phyloP scores from a whole-genome alignment of 1,140 invertebrate genomes.

The Polypedilum vanderplanki region DNA sequence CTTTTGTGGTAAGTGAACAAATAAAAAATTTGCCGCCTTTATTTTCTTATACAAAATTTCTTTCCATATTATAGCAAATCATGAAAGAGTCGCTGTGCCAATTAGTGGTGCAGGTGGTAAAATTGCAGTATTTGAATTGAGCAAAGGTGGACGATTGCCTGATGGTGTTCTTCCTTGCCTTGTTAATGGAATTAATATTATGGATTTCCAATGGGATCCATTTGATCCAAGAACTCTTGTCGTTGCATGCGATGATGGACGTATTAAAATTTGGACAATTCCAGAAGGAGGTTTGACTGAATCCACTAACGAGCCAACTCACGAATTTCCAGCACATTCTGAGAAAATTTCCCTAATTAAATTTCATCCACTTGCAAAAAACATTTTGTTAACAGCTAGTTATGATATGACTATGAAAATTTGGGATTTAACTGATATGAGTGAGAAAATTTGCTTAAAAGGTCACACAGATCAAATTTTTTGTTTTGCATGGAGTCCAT shows the following conservation, averaged over 20 bases:
- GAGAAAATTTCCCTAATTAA: conserved; percentile 89
- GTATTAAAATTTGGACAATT: conserved; percentile 78
- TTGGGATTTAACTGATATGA: conserved; percentile 61
- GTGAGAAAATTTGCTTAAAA: conserved; percentile 40
- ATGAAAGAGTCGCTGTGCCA: conserved; percentile 75
- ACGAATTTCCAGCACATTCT: conserved; percentile 67
- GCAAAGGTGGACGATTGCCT: conserved; percentile 65
- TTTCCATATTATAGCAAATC: conserved; percentile 57
- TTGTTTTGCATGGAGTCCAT: conserved; percentile 83
- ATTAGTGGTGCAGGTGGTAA: conserved; percentile 82
- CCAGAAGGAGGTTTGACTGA: conserved; percentile 51
- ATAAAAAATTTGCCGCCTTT: not conserved
- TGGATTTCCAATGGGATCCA: conserved; percentile 92
- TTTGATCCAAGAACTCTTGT: conserved; percentile 72
- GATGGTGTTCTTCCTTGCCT: conserved; percentile 75
- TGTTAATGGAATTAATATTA: conserved; percentile 77
- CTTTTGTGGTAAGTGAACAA: conserved; percentile 62
- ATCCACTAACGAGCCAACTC: conserved; percentile 50
- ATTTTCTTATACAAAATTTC: conserved; percentile 19
- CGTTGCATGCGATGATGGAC: conserved; percentile 87
- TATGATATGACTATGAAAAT: conserved; percentile 85
- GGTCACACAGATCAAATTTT: conserved; percentile 83
- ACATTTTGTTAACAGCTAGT: conserved; percentile 77
- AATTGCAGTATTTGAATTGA: conserved; percentile 78
- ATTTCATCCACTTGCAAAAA: conserved; percentile 80